Evolutionary conservation across 30 jellyfish, hydroid and myxozoan genomes (phyloP).

Genomic region (Aurelia coerulea): DNA sequence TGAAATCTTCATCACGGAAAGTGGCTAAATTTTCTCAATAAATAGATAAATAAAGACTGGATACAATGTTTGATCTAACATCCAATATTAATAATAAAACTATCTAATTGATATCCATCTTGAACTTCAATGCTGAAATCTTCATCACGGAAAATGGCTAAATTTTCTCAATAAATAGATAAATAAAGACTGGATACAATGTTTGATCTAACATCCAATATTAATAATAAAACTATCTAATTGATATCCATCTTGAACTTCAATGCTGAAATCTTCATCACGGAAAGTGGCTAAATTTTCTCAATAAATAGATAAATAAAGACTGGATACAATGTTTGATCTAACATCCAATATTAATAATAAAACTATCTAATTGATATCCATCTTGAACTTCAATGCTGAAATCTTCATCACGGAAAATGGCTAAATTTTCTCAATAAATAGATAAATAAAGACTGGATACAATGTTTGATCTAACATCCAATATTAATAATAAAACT

Average conservation of each 20-base stretch:
- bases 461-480: neutral
- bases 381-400: neutral
- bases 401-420: neutral
- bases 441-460: too few species aligned
- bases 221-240: slow-evolving; percentile 14
- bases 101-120: slow-evolving; percentile 15
- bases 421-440: neutral
- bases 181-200: too few species aligned
- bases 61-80: neutral
- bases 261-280: neutral
- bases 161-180: too few species aligned
- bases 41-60: too few species aligned
- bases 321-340: too few species aligned
- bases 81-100: slow-evolving; percentile 1
- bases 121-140: neutral
- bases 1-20: neutral
- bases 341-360: slow-evolving; percentile 25
- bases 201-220: slow-evolving; percentile 8
- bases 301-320: too few species aligned
- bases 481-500: slow-evolving; percentile 1
- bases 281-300: neutral
- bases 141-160: neutral
- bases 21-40: neutral
- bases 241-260: neutral
- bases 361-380: slow-evolving; percentile 8